Base-by-base conservation (phyloP, 2,888 invertebrate genomes). In the Tiliacea aurago region DNA sequence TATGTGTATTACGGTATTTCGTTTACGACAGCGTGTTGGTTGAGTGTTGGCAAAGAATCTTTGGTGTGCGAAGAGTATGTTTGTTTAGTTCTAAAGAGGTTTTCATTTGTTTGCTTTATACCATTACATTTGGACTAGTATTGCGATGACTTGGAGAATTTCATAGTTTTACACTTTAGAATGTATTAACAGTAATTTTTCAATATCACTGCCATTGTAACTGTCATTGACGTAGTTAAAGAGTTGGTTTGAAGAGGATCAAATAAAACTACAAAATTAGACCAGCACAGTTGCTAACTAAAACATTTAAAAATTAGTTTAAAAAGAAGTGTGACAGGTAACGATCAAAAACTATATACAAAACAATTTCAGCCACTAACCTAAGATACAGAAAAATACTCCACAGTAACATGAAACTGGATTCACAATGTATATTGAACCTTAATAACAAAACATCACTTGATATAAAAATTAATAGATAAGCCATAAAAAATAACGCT, bases 401-500 rank as follows among this genome's bases (percentile, higher is more conserved):
- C 71, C 74, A 84, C 0, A 74, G 23, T 33, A 77, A 49, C 33
- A 68, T 20, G 10, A 20, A 59, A 56, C 20, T 37, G 9, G 66
- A 62, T 5, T 61, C 1, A 28, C 67, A 41, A 53, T 71, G 47
- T 41, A 86, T 78, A 80, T 87, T 88, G 62, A 80, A 87, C 37
- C 65, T 70, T 9, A 88, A 20, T 10, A 88, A 78, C 5, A 84
- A 20, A 20, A 79, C 20, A 73, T 88, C 87, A 67, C 87, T 79
- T 20, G 47, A 53, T 0, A 84, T 80, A 28, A 88, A 85, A 13
- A 88, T 33, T 11, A 80, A 62, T 9, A 87, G 41, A 76, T 86
- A 78, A 15, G 56, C 20, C 41, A 80, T 49, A 47, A 81, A 85
- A 77, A 86, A 89, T 4, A 86, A 18, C 1, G 73, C 75, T 47